Conservation (phyloP, 2,888 invertebrate genomes). For the Euproctis similis region DNA sequence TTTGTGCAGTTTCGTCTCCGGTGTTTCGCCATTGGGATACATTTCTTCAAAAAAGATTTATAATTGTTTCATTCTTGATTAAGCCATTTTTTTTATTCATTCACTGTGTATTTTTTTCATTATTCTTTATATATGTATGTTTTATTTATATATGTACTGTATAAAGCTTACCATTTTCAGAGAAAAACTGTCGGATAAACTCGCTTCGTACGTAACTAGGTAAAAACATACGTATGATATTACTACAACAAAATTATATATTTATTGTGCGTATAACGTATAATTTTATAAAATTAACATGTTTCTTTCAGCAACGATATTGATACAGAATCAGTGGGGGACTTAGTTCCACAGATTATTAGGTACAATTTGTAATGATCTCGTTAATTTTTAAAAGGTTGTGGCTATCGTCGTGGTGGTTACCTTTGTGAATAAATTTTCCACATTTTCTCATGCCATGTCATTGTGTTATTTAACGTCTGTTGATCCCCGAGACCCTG, state of each 20-base stretch:
- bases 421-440: slow-evolving; percentile 46
- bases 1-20: too few relatives aligned
- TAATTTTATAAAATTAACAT: slow-evolving; percentile 33
- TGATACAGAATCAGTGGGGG: slow-evolving; percentile 45
- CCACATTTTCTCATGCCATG: slow-evolving; percentile 16
- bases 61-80: too few relatives aligned
- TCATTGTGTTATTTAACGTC: too few relatives aligned
- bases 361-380: slow-evolving; percentile 47
- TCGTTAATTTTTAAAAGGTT: slow-evolving; percentile 33
- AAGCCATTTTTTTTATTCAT: too few relatives aligned
- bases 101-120: too few relatives aligned
- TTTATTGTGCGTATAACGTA: slow-evolving; percentile 20
- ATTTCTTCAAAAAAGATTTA: too few relatives aligned
- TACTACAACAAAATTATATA: slow-evolving; percentile 10
- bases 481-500: too few relatives aligned
- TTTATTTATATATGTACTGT: slow-evolving; percentile 20
- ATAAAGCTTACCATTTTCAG: slow-evolving; percentile 55
- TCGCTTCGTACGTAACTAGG: slow-evolving; percentile 53
- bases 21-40: too few relatives aligned
- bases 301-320: slow-evolving; percentile 69
- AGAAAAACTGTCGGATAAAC: slow-evolving; percentile 34
- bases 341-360: slow-evolving; percentile 49
- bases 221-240: slow-evolving; percentile 35
- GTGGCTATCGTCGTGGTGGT: slow-evolving; percentile 29
- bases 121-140: slow-evolving; percentile 6